Evolutionary conservation across 2,888 invertebrate genomes (phyloP).

Genomic region (Ormyrus pomaceus): DNA sequence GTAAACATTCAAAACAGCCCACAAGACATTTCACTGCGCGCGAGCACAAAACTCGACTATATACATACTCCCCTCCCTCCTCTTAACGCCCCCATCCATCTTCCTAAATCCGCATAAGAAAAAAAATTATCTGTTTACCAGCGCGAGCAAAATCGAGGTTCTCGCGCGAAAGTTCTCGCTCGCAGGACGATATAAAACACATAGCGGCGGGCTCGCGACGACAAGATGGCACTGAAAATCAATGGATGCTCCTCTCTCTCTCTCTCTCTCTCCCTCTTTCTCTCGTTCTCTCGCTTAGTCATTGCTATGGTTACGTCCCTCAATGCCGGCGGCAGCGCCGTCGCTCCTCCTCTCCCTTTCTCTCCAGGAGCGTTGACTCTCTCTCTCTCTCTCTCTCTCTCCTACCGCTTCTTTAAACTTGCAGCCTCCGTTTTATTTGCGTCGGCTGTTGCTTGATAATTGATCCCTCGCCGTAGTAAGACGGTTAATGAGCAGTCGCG

Average conservation of each 20-base stretch:
- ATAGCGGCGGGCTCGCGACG: conserved; percentile 60
- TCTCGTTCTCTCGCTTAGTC: conserved; percentile 59
- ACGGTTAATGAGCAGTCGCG: background rate
- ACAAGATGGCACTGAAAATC: conserved; percentile 75
- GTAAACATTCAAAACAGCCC: too few relatives aligned
- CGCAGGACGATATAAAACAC: conserved; percentile 40
- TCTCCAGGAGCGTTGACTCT: conserved; percentile 3
- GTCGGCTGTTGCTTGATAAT: conserved; percentile 19
- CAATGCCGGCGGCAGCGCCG: conserved; percentile 37
- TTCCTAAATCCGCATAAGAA: background rate
- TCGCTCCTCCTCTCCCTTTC: conserved; percentile 35
- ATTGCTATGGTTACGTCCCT: conserved; percentile 74
- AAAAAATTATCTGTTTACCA: conserved; percentile 6
- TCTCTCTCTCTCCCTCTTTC: conserved; percentile 43
- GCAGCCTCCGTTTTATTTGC: conserved; percentile 36
- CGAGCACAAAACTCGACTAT: too few relatives aligned
- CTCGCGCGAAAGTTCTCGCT: too few relatives aligned
- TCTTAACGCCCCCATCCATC: too few relatives aligned
- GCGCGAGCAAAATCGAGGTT: background rate
- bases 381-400: conserved; percentile 20
- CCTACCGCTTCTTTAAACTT: conserved; percentile 35
- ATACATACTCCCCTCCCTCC: too few relatives aligned
- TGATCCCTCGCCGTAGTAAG: conserved; percentile 4
- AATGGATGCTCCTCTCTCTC: conserved; percentile 68
- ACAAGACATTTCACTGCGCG: too few relatives aligned